Evolutionary conservation across 2,797 vertebrate genomes (phyloP), one percentile per base, ranked within the genome.

Genomic region (Crotalus adamanteus): DNA sequence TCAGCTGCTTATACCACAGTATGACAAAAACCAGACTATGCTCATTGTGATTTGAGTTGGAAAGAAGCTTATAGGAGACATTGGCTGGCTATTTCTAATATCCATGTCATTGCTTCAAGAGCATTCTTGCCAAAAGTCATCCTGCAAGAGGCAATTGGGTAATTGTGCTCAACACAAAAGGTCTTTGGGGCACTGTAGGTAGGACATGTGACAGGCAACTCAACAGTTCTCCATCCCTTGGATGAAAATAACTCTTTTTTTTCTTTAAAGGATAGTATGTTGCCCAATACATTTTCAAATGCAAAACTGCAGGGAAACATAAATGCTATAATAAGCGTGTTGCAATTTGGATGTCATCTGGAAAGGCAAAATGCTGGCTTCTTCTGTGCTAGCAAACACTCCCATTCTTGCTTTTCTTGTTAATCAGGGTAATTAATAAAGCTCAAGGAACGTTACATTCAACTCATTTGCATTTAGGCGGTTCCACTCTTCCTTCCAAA

Each of bases 151-250:
- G 25, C 9, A n/a, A 25, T 73, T 37, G n/a, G 51, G 16, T 3
- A n/a, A 25, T 59, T 26, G n/a, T 37, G 51, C 16, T 59, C 90
- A 88, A 94, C 92, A 85, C 85, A 96, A 94, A 91, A 95, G 69
- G 91, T 95, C 28, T 6, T 6, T 91, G 86, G 93, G 91, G 94
- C 95, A 90, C 95, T 91, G 92, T 97, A 94, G 94, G 89, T 96
- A 93, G 95, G 94, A 97, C 88, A 91, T 47, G 92, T 25, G n/a
- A 89, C 88, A 95, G 47, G 94, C 93, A 96, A 89, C 92, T 94
- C 96, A 88, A 59, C 86, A 96, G 85, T 90, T 89, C 93, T 93
- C 90, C 90, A 94, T 92, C 88, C 20, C 42, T 88, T 65, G 12
- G 31, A 86, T 85, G 94, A 94, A 95, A 94, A 89, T 94, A 93